Percentiles rank a stretch among this genome's conserved stretches.
Evolutionary conservation across 1,140 invertebrate genomes (phyloP).

Genomic region (Drosophila trapezifrons): DNA sequence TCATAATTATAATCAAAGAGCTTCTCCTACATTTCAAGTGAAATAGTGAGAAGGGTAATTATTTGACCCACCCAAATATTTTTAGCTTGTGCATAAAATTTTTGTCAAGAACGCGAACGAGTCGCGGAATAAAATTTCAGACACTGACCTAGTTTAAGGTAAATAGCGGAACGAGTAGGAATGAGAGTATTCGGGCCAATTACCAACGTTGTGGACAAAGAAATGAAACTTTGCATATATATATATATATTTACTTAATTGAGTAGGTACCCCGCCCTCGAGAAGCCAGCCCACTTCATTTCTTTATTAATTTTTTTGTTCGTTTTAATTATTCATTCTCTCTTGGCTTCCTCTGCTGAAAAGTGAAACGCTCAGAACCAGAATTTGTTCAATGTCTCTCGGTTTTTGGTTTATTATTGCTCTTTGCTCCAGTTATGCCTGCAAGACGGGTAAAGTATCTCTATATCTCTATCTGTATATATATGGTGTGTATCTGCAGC

Average conservation of each 20-base stretch:
- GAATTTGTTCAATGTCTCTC: constrained; percentile 58
- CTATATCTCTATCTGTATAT: constrained; percentile 14
- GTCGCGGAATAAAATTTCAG: constrained; percentile 40
- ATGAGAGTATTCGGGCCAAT: constrained; percentile 47
- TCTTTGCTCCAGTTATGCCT: constrained; percentile 67
- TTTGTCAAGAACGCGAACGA: constrained; percentile 58
- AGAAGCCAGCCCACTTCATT: constrained; percentile 14
- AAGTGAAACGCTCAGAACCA: constrained; percentile 73
- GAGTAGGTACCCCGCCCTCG: constrained; percentile 8
- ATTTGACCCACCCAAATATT: constrained; percentile 45
- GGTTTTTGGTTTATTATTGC: constrained; percentile 54
- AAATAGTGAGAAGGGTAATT: constrained; percentile 1
- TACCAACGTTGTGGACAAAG: constrained; percentile 41
- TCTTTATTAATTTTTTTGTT: constrained; percentile 39
- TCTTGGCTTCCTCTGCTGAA: constrained; percentile 20
- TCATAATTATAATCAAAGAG: constrained; percentile 12
- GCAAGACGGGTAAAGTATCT: constrained; percentile 50
- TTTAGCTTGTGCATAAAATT: constrained; percentile 49
- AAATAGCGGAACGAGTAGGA: constrained; percentile 35
- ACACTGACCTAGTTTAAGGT: constrained; percentile 67
- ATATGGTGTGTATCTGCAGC: constrained; percentile 31
- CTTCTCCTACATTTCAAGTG: constrained; percentile 11
- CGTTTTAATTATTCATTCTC: constrained; percentile 27
- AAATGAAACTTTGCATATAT: constrained; percentile 48
- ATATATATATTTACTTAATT: constrained; percentile 38